These are phyloP conservation scores for Meloe dianella DNA, from an alignment of 2,888 invertebrate species.

Conservation along the genomic window DNA sequence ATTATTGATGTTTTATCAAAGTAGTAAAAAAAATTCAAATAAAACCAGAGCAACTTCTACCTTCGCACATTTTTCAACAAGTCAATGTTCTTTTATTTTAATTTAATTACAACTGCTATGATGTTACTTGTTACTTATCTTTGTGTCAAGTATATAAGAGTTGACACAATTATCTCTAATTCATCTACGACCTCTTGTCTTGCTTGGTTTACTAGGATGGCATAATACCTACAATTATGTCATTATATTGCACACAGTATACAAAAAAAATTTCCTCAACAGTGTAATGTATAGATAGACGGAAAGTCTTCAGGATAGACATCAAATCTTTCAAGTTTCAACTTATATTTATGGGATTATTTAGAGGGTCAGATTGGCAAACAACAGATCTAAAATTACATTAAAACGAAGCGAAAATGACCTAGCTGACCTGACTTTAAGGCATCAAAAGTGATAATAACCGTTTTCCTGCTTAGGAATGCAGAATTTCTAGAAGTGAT, in stretches of 20 bases:
- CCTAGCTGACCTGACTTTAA: no score
- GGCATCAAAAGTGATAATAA: no score
- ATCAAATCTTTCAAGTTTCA: neutral
- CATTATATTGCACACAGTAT: constrained; percentile 4
- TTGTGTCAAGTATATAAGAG: neutral
- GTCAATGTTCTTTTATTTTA: neutral
- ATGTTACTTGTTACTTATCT: neutral
- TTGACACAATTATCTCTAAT: neutral
- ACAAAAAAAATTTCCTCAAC: neutral
- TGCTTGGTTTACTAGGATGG: constrained; percentile 7
- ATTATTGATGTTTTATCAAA: neutral
- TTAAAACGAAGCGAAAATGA: no score
- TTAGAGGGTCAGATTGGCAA: neutral
- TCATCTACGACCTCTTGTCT: constrained; percentile 7
- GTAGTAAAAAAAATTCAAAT: neutral
- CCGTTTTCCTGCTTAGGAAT: no score
- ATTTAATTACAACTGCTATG: neutral
- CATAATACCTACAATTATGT: constrained; percentile 11
- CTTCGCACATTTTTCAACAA: neutral
- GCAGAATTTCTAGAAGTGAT: no score
- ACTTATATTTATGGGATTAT: neutral
- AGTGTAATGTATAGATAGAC: no score
- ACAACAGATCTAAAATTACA: no score
- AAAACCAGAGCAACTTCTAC: neutral
- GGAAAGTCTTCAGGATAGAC: neutral